Evolutionary conservation across 2,888 invertebrate species (phyloP), one percentile per base, ranked within the genome.

Genomic region (Ptilodon capucinus): DNA sequence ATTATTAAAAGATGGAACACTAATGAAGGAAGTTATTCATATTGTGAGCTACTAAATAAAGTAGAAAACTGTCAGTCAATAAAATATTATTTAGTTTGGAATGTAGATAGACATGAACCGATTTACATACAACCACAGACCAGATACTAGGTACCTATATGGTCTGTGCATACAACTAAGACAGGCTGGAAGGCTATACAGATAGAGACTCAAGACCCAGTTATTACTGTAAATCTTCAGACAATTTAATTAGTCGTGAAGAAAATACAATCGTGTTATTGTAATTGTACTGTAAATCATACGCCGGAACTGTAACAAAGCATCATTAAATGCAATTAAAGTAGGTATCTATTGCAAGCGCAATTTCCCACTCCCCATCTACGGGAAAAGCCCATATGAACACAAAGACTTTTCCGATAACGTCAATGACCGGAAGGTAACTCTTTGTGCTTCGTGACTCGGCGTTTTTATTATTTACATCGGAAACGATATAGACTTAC

Each of bases 391-490:
- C 52, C 69, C 68, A 63, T 32, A 47, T 49, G 53, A 58, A 51
- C 50, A 60, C 64, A 73, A 72, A 65, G 51, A 60, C 57, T 75
- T 62, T 56, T 68, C 64, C 71, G 57, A 69, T 57, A 54, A 60
- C 54, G 79, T 74, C 71, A 72, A 68, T 68, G 79, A 75, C 78
- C 78, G 60, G 52, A 55, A 55, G 48, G 57, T 44, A 46, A 47
- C 61, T 66, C 67, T 73, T 71, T 77, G 73, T 74, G 44, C 36
- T 52, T 30, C 52, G 48, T 60, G 56, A 64, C 54, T 44, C 36
- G 38, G 46, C 51, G 50, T 40, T 44, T 51, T 54, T 39, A 47
- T 36, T 47, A 52, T 53, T 54, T 43, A 51, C 40, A 47, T 34
- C 42, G 43, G 34, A 47, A 30, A 44, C 40, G 17, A 18, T 11